phyloP scores from a whole-genome alignment of 2,113 vertebrate genomes.

The Etia nguti region DNA sequence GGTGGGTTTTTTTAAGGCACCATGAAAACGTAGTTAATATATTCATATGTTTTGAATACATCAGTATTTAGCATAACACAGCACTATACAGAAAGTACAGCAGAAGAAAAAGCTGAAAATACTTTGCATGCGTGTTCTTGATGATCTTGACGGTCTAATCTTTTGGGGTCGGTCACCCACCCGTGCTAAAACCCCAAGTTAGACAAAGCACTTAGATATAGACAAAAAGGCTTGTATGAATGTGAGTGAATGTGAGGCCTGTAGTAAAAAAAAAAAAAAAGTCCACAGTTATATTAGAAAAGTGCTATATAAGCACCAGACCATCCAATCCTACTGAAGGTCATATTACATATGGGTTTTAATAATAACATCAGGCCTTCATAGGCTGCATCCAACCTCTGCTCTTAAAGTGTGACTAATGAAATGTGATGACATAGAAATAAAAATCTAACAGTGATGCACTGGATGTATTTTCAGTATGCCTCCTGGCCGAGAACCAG shows the following conservation, averaged over 20 bases:
- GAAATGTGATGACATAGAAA: neutral
- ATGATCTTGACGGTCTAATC: neutral
- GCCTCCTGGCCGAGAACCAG: neutral
- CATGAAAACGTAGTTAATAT: rapidly evolving
- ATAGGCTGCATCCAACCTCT: neutral
- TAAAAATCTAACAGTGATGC: neutral
- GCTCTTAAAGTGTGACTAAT: neutral
- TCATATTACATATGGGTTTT: neutral
- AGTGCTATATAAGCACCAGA: neutral
- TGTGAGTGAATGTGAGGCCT: neutral
- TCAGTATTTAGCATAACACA: neutral
- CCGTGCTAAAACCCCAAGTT: neutral
- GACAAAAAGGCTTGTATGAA: neutral
- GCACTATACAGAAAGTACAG: neutral
- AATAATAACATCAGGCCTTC: neutral
- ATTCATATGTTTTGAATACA: neutral
- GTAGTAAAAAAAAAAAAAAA: neutral
- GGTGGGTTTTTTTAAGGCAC: neutral
- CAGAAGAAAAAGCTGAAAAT: neutral
- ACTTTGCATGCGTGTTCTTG: neutral
- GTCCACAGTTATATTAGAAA: neutral
- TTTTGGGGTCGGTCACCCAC: neutral
- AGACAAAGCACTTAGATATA: neutral
- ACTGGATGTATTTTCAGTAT: neutral
- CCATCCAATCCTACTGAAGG: neutral